phyloP scores from a whole-genome alignment of 2,797 vertebrate species.

The Chaunax sp. region DNA sequence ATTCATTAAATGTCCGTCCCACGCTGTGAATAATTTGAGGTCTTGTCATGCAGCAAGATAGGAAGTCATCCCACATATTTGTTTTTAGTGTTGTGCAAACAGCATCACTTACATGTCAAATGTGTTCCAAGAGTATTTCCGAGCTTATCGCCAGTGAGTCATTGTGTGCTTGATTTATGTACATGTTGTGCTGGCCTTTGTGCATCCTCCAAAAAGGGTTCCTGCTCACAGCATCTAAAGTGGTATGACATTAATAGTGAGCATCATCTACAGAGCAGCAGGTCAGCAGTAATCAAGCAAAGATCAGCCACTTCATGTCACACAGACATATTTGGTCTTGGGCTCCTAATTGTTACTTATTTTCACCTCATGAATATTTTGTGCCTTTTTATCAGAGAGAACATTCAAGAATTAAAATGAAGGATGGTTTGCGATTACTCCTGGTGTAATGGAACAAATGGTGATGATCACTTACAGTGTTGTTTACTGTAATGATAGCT shows the following conservation, averaged over 20 bases:
- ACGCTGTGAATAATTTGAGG: constrained; percentile 31
- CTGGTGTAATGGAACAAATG: too few relatives aligned
- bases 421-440: constrained; percentile 25
- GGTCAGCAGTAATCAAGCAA: constrained; percentile 35
- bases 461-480: constrained; percentile 6
- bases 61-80: constrained; percentile 40
- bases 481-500: constrained; percentile 2
- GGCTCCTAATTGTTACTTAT: constrained; percentile 22
- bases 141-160: constrained; percentile 61
- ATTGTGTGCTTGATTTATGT: constrained; percentile 27
- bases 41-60: constrained; percentile 31
- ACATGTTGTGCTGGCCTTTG: constrained; percentile 3
- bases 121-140: constrained; percentile 36
- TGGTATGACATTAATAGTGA: constrained; percentile 14
- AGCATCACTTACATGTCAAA: constrained; percentile 27
- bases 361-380: constrained; percentile 40
- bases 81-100: constrained; percentile 34
- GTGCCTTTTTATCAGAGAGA: constrained; percentile 14
- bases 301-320: constrained; percentile 26
- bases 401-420: constrained; percentile 35
- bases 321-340: constrained; percentile 14
- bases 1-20: constrained; percentile 32
- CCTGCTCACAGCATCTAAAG: constrained; percentile 1
- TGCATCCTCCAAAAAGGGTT: constrained; percentile 10
- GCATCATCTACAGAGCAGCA: constrained; percentile 31